Evolutionary conservation across 2,797 vertebrate species (phyloP).

Genomic region (Saxicola maurus): DNA sequence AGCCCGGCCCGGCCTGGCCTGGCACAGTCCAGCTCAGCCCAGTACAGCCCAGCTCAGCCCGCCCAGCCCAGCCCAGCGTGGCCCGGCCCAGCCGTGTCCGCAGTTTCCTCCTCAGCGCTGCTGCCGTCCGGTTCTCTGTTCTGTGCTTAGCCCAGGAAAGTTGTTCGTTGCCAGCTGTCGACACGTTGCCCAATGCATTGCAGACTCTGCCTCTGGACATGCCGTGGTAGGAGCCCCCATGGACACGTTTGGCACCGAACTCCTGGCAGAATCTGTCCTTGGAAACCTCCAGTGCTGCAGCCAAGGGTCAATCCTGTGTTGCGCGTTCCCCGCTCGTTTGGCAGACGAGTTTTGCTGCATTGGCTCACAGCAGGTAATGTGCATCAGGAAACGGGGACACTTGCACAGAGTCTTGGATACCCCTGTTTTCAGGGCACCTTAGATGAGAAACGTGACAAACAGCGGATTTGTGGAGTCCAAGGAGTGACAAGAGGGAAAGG

Average conservation of each 20-base stretch:
- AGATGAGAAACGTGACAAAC: background rate
- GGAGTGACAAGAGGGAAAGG: background rate
- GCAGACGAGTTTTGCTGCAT: background rate
- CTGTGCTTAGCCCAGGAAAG: accelerated
- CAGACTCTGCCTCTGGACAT: accelerated
- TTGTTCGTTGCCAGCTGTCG: background rate
- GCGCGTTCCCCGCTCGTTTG: accelerated
- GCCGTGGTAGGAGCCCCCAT: accelerated
- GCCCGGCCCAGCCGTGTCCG: no score
- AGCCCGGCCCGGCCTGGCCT: no score
- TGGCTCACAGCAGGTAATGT: background rate
- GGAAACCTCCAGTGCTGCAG: background rate
- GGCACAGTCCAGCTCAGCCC: no score
- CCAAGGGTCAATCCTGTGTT: background rate
- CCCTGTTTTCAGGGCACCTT: background rate
- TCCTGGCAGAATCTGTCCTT: background rate
- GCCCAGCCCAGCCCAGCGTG: no score
- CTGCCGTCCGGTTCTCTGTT: background rate
- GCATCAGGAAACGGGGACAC: accelerated
- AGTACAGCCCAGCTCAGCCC: no score
- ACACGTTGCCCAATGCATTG: accelerated
- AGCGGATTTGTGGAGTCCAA: background rate
- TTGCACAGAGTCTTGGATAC: accelerated
- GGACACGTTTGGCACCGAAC: background rate
- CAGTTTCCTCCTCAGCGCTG: background rate